Percentiles rank a stretch among this genome's conserved stretches.
Evolutionary conservation across 1,140 invertebrate species (phyloP).

Genomic region (Drosophila pseudoananassae): DNA sequence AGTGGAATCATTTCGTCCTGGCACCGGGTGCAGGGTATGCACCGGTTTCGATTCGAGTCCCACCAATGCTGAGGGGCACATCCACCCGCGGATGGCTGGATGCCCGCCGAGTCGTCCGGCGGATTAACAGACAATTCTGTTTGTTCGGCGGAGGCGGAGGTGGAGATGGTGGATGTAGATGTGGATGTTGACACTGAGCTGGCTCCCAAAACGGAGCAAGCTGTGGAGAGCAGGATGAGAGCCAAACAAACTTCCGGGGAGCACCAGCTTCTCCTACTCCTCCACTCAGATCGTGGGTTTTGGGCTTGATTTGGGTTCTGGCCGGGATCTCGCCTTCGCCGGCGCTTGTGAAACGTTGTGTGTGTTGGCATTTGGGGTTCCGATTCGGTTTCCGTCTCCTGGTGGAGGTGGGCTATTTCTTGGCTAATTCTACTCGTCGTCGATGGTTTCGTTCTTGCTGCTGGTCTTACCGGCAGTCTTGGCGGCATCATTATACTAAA

Average conservation of each 20-base stretch:
- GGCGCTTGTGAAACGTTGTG: slow-evolving; percentile 65
- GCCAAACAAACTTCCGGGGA: not conserved
- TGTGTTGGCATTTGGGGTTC: slow-evolving; percentile 23
- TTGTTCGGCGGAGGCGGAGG: not conserved
- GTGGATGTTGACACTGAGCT: slow-evolving; percentile 7
- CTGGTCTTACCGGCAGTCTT: slow-evolving; percentile 36
- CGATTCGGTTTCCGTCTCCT: slow-evolving; percentile 15
- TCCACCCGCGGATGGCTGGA: slow-evolving; percentile 47
- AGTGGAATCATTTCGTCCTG: slow-evolving; percentile 76
- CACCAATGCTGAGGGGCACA: slow-evolving; percentile 81
- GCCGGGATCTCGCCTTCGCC: slow-evolving; percentile 50
- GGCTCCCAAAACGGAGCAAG: slow-evolving; percentile 49
- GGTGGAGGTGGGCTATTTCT: not conserved
- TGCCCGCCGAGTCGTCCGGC: slow-evolving; percentile 1
- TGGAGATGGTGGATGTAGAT: slow-evolving; percentile 5
- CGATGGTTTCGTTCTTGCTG: slow-evolving; percentile 28
- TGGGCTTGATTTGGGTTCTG: slow-evolving; percentile 14
- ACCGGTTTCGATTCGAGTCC: slow-evolving; percentile 71
- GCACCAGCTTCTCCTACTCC: slow-evolving; percentile 6
- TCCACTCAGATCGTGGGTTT: slow-evolving; percentile 4
- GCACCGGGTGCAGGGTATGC: slow-evolving; percentile 76
- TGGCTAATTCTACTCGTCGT: slow-evolving; percentile 17
- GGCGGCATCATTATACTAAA: slow-evolving; percentile 56
- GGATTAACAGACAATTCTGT: slow-evolving; percentile 1
- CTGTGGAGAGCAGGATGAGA: slow-evolving; percentile 51